Evolutionary conservation across 2,113 vertebrate species (phyloP), one percentile per base, ranked within the genome.

Genomic region (Brachyistius frenatus): DNA sequence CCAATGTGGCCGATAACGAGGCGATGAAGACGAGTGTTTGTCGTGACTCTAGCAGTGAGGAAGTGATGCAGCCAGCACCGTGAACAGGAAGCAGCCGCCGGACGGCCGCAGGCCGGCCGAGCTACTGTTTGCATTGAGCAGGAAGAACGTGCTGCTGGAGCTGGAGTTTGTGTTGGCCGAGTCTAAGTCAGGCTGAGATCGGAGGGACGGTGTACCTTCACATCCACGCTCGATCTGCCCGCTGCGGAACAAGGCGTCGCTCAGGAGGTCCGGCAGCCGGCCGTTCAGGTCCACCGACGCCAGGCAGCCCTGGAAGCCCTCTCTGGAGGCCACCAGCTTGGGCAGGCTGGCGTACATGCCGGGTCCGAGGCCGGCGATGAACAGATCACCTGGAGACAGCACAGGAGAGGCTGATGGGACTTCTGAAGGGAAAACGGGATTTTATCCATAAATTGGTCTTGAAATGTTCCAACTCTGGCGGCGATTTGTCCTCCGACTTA

Each of bases 181-280:
- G 86, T 89, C 77, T 77, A 87, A 84, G 71, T 88, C 89, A 30
- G 85, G 78, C 86, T 81, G 54, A 33, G 85, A 86, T 66, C 57
- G 77, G 80, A 92, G 89, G 78, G 90, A 93, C 70, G 77, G 66
- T 70, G 86, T 99, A 99, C 98, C 98, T 99, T 99, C 98, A 2
- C 98, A 99, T 95, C 98, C 98, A 13, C 98, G 97, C 73, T 99
- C 98, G 1, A 99, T 99, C 95, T 99, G 97, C 41, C 98, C 98
- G 0, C 97, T 99, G 91, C 97, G 96, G 74, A 99, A 98, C 80
- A 99, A 89, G 23, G 98, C 98, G 0, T 99, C 98, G 0, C 92
- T 97, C 76, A 99, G 97, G 50, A 99, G 96, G 87, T 99, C 98
- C 0, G 98, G 98, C 9, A 99, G 94, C 14, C 98, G 97, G 0